Evolutionary conservation across 2,113 vertebrate species (phyloP).

Genomic region (Ivindomyrus marchei): DNA sequence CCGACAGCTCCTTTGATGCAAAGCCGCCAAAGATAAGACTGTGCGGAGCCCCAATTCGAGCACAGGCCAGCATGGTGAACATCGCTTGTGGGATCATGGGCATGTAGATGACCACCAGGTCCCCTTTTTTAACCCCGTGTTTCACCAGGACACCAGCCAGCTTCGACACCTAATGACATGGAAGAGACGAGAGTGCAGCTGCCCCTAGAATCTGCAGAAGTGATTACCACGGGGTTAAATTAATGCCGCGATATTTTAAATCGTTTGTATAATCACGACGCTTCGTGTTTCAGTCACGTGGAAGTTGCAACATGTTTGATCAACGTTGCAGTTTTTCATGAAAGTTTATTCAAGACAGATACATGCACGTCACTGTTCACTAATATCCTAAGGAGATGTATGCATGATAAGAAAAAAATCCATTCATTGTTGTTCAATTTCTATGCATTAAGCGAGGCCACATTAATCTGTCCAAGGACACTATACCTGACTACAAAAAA

Average conservation of each 20-base stretch:
- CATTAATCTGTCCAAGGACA: background rate
- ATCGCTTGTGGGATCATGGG: constrained; percentile 95
- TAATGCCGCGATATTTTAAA: background rate
- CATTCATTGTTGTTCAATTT: background rate
- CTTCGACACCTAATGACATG: constrained; percentile 74
- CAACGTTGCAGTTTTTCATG: background rate
- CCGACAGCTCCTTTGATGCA: constrained; percentile 84
- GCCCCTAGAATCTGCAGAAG: background rate
- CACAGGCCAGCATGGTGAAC: constrained; percentile 88
- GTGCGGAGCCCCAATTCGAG: constrained; percentile 86
- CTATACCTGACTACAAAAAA: background rate
- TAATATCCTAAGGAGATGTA: background rate
- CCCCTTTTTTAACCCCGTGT: constrained; percentile 76
- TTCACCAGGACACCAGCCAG: constrained; percentile 81
- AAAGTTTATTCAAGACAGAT: background rate
- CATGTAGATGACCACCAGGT: constrained; percentile 96
- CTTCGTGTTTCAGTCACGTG: background rate
- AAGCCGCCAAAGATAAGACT: constrained; percentile 98
- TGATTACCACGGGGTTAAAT: background rate
- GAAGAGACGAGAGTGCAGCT: background rate
- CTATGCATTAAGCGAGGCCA: background rate
- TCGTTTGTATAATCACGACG: background rate
- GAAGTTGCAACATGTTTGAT: background rate
- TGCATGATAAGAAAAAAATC: background rate
- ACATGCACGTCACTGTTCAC: background rate